A percentile compares a stretch with the other conserved stretches of the same genome.
Conservation (phyloP, 2,888 invertebrate species). For the Heteromyza rotundicornis region DNA sequence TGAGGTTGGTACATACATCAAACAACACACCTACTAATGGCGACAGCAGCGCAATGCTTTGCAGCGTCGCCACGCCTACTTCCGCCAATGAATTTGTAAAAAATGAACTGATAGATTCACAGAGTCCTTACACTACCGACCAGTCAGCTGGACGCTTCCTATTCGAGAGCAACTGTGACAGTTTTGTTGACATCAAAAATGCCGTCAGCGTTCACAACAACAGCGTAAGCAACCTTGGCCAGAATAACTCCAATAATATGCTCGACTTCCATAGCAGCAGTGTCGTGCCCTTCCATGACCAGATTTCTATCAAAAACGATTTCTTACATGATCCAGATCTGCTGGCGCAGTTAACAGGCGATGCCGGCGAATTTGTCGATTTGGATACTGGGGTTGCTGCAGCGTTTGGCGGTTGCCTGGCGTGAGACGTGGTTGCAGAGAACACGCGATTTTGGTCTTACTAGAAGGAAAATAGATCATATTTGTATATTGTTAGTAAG, state of each 20-base stretch:
- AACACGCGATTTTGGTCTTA: neutral
- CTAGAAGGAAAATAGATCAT: neutral
- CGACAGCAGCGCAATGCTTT: conserved; percentile 24
- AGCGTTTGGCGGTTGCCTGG: conserved; percentile 60
- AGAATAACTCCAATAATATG: conserved; percentile 33
- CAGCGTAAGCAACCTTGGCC: conserved; percentile 38
- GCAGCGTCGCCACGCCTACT: conserved; percentile 42
- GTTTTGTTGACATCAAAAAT: conserved; percentile 58
- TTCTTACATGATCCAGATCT: conserved; percentile 54
- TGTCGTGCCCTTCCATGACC: conserved; percentile 53
- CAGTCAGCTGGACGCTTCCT: conserved; percentile 62
- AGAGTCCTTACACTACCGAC: conserved; percentile 61
- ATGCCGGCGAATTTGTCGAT: conserved; percentile 61
- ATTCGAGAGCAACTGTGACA: conserved; percentile 58
- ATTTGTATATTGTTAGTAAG: neutral
- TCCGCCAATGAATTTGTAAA: conserved; percentile 60
- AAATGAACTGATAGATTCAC: conserved; percentile 60
- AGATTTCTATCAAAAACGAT: conserved; percentile 58
- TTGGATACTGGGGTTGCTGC: conserved; percentile 59
- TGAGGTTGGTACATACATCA: conserved; percentile 32
- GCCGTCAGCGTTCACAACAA: conserved; percentile 48
- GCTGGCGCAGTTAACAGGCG: conserved; percentile 53
- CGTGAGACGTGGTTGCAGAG: conserved; percentile 48
- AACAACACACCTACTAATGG: conserved; percentile 24
- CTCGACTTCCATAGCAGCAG: conserved; percentile 45